Conservation (phyloP, 1,140 invertebrate species). For the Drosophila rhopaloa region DNA sequence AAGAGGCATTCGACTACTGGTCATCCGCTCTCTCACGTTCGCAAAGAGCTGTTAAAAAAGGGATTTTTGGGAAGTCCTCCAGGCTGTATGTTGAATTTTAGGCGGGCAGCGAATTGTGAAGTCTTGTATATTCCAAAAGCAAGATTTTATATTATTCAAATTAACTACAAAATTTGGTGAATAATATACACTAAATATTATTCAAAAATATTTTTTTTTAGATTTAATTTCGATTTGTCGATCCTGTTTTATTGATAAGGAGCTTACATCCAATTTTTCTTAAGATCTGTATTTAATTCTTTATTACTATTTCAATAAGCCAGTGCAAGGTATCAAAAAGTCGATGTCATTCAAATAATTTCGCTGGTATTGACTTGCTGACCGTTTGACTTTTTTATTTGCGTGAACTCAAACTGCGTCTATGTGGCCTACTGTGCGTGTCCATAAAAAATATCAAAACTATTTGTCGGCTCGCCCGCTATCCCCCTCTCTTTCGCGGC, state of each 20-base stretch:
- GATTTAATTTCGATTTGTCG: no score
- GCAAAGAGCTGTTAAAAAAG: slow-evolving; percentile 75
- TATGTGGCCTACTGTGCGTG: slow-evolving; percentile 56
- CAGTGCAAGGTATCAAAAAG: slow-evolving; percentile 1
- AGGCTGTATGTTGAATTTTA: neutral
- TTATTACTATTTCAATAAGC: no score
- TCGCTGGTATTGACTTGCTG: slow-evolving; percentile 31
- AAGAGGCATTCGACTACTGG: slow-evolving; percentile 64
- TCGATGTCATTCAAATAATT: neutral
- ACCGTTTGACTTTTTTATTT: slow-evolving; percentile 69
- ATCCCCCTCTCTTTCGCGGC: slow-evolving; percentile 16
- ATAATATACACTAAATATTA: no score
- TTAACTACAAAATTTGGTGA: no score
- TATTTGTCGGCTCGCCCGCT: slow-evolving; percentile 52
- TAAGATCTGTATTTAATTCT: no score
- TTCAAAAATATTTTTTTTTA: no score
- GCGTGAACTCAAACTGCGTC: slow-evolving; percentile 22
- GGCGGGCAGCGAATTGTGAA: neutral
- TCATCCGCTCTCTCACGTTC: slow-evolving; percentile 74
- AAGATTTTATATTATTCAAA: no score
- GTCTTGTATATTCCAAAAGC: no score
- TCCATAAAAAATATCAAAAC: slow-evolving; percentile 64
- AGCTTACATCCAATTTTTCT: no score
- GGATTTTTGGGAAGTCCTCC: neutral
- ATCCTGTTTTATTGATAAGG: no score